Evolutionary conservation across 2,113 vertebrate genomes (phyloP).

Genomic region (Syngnathus scovelli): DNA sequence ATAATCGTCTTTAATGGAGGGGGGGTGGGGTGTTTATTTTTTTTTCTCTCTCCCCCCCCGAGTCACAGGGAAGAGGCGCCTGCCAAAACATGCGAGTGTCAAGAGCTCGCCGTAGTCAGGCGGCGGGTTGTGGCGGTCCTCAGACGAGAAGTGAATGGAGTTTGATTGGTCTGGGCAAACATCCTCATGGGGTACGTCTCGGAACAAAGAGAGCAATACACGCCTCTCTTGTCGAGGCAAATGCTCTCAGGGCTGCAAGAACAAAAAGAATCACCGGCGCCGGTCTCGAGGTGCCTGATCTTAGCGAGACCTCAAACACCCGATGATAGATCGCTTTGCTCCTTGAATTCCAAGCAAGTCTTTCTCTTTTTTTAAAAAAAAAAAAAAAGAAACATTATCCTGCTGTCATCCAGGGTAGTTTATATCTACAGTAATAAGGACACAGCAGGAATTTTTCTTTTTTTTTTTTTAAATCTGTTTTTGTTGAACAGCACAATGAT

Average conservation of each 20-base stretch:
- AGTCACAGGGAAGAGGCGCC: slow-evolving; percentile 27
- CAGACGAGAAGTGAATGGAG: slow-evolving; percentile 33
- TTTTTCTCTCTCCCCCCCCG: neutral
- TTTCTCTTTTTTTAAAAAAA: neutral
- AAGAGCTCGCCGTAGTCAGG: slow-evolving; percentile 4
- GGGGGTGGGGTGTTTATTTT: slow-evolving; percentile 39
- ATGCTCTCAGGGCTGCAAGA: slow-evolving; percentile 35
- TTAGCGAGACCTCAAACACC: slow-evolving; percentile 22
- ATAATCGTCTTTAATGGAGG: slow-evolving; percentile 52
- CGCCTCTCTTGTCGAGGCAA: slow-evolving; percentile 39
- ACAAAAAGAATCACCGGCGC: slow-evolving; percentile 24
- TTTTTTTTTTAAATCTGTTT: neutral
- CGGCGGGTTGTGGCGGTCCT: slow-evolving; percentile 17
- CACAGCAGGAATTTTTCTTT: neutral
- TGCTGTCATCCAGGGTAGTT: neutral
- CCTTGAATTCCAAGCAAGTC: slow-evolving; percentile 21
- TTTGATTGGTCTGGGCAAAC: slow-evolving; percentile 64
- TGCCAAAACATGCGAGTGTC: slow-evolving; percentile 14
- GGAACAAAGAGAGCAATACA: slow-evolving; percentile 50
- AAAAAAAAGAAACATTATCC: neutral
- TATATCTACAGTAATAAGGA: slow-evolving; percentile 1
- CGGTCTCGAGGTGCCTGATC: slow-evolving; percentile 30
- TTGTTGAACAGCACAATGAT: slow-evolving; percentile 10
- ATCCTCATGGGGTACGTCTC: slow-evolving; percentile 48
- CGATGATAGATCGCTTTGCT: slow-evolving; percentile 32